Evolutionary conservation across 2,888 invertebrate species (phyloP).

Genomic region (Orchesellides sinensis): DNA sequence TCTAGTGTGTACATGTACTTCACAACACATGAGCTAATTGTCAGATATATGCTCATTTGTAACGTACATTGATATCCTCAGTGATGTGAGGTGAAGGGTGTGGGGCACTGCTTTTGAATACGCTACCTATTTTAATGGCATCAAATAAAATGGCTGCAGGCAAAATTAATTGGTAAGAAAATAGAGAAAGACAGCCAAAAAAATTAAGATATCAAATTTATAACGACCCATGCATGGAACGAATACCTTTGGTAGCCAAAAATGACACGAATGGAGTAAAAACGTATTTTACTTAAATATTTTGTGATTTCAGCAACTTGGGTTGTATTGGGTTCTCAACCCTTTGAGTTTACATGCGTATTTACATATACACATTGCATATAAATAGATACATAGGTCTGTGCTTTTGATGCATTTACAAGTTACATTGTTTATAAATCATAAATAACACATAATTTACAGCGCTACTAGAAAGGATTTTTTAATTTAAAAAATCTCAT

Average conservation of each 20-base stretch:
- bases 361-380: no score
- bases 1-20: neutral
- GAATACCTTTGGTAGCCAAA: neutral
- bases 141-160: slow-evolving; percentile 17
- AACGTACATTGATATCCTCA: slow-evolving; percentile 6
- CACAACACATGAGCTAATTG: slow-evolving; percentile 47
- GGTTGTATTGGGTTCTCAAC: no score
- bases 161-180: neutral
- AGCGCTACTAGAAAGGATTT: neutral
- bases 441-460: no score
- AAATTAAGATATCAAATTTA: neutral
- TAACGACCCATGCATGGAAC: neutral
- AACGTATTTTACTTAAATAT: neutral
- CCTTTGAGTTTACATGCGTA: no score
- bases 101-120: slow-evolving; percentile 3
- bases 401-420: no score
- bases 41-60: slow-evolving; percentile 46
- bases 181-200: slow-evolving; percentile 39
- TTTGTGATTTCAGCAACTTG: slow-evolving; percentile 15
- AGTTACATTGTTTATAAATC: no score
- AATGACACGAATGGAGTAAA: slow-evolving; percentile 4
- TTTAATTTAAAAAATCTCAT: slow-evolving; percentile 8
- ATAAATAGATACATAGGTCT: no score
- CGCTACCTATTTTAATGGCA: neutral
- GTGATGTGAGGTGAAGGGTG: slow-evolving; percentile 32